Percentiles rank a stretch among this genome's conserved stretches.
phyloP scores from a whole-genome alignment of 2,888 invertebrate species.

The Hoplodrina ambigua region DNA sequence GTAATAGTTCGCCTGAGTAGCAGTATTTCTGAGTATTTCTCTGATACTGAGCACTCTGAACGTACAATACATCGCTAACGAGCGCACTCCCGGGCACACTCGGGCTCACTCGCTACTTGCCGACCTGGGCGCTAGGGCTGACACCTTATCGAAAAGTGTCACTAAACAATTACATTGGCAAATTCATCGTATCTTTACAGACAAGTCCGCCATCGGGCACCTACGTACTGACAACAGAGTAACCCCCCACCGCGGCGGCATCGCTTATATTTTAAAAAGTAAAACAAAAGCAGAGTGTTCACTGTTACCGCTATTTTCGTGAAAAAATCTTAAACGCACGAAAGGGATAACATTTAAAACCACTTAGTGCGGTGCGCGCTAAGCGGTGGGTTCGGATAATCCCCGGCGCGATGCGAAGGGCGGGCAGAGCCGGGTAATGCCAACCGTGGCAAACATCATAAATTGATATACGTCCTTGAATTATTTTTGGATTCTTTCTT shows the following conservation, averaged over 20 bases:
- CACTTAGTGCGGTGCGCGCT: constrained; percentile 46
- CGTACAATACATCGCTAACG: constrained; percentile 34
- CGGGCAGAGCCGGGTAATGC: constrained; percentile 16
- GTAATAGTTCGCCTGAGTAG: too few species aligned
- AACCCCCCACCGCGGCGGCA: background rate
- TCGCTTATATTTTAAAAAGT: constrained; percentile 4
- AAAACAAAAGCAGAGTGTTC: constrained; percentile 38
- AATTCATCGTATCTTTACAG: background rate
- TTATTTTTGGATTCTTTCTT: constrained; percentile 16
- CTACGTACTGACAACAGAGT: background rate
- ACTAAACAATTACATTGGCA: background rate
- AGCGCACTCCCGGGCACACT: constrained; percentile 17
- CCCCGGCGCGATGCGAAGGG: constrained; percentile 24
- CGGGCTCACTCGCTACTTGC: constrained; percentile 3
- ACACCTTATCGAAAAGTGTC: background rate
- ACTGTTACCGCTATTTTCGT: constrained; percentile 30
- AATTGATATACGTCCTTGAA: constrained; percentile 46
- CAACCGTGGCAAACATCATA: constrained; percentile 37
- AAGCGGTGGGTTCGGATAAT: constrained; percentile 43
- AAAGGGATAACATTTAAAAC: constrained; percentile 60
- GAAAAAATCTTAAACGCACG: constrained; percentile 46
- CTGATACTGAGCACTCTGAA: background rate
- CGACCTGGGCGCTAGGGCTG: constrained; percentile 3
- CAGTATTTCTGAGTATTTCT: constrained; percentile 20
- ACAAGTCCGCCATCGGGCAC: background rate